Conservation (phyloP, 2,113 vertebrate genomes). For the Mohoua ochrocephala region DNA sequence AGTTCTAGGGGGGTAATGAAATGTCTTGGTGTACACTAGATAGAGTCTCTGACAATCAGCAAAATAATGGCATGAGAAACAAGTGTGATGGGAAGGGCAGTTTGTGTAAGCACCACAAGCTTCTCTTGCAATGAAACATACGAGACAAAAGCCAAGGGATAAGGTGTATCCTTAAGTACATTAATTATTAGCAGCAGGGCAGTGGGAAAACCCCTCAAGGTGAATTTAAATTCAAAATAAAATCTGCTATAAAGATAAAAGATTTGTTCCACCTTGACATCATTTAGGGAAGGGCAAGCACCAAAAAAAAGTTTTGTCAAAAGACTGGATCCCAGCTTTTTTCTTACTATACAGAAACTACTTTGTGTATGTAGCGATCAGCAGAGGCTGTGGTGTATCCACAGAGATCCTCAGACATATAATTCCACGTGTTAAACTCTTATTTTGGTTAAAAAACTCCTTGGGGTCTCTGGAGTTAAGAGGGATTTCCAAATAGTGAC, state of each 20-base stretch:
- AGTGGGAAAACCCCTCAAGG: not conserved
- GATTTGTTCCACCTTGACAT: not conserved
- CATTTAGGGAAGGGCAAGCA: not conserved
- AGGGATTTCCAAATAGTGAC: not conserved
- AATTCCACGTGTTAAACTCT: not conserved
- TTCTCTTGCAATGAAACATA: not conserved
- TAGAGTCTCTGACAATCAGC: not conserved
- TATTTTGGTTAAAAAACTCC: not conserved
- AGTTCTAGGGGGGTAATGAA: not conserved
- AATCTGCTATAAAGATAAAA: not conserved
- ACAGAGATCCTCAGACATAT: not conserved
- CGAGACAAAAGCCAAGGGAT: not conserved
- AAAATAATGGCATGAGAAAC: not conserved
- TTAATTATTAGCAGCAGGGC: not conserved
- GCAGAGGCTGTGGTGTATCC: not conserved
- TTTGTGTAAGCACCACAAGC: not conserved
- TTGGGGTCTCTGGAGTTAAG: not conserved
- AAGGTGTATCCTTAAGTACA: not conserved
- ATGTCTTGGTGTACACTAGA: not conserved
- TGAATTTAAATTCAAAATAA: not conserved
- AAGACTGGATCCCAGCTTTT: not conserved
- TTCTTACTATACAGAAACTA: not conserved
- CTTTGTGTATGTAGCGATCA: not conserved
- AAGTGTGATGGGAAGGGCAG: not conserved
- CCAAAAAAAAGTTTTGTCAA: not conserved